These are phyloP conservation scores for Lepilemur ruficaudatus DNA, from an alignment of 2,797 vertebrate species.

Conservation along the genomic window DNA sequence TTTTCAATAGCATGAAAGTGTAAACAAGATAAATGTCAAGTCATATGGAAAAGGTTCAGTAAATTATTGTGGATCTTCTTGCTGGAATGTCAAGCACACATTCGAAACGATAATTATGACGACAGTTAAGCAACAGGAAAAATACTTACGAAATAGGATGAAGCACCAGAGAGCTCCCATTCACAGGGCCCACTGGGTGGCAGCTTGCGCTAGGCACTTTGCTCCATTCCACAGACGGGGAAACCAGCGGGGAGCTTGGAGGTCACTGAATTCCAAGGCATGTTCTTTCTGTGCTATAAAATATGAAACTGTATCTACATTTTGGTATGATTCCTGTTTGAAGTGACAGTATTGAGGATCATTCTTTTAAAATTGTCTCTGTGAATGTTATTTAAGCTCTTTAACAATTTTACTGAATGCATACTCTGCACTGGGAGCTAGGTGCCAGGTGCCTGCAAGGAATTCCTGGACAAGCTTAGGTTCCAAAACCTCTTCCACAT, in stretches of 20 bases:
- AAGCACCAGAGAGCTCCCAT: neutral
- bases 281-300: neutral
- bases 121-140: neutral
- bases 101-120: neutral
- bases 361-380: neutral
- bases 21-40: conserved; percentile 7
- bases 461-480: neutral
- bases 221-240: neutral
- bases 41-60: neutral
- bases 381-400: neutral
- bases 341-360: neutral
- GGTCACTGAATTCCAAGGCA: neutral
- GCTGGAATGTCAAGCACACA: neutral
- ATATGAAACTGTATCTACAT: neutral
- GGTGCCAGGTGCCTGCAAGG: neutral
- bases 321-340: neutral
- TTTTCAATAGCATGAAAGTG: neutral
- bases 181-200: neutral
- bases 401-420: neutral
- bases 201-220: neutral
- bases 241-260: neutral
- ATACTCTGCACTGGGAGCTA: neutral
- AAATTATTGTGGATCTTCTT: neutral
- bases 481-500: neutral
- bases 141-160: neutral